phyloP scores from a whole-genome alignment of 2,888 invertebrate genomes.

The Calliphora vomitoria region DNA sequence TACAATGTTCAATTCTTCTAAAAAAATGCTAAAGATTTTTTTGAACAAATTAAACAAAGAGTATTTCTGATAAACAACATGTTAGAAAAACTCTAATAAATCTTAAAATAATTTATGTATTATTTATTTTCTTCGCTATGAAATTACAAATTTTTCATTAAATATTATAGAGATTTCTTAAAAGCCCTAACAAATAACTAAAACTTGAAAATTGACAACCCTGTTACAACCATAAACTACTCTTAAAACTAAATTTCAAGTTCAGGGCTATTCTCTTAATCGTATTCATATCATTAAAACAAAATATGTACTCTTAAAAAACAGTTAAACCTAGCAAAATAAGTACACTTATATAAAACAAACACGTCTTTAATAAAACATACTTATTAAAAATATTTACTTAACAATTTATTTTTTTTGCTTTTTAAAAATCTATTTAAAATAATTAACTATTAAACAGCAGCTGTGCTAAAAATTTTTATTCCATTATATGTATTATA shows the following conservation, averaged over 20 bases:
- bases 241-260: background rate
- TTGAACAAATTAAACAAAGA: no score
- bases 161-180: background rate
- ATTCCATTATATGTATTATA: conserved; percentile 4
- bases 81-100: no score
- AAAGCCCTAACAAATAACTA: background rate
- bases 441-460: conserved; percentile 22
- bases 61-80: no score
- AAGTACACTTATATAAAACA: background rate
- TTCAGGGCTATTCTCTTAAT: conserved; percentile 8
- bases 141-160: background rate
- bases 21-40: no score
- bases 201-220: background rate
- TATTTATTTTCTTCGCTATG: background rate
- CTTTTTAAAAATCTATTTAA: conserved; percentile 17
- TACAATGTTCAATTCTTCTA: no score
- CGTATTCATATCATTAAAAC: background rate
- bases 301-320: background rate
- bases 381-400: background rate
- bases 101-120: background rate
- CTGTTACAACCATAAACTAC: background rate
- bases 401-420: background rate
- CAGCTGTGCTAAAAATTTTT: conserved; percentile 18
- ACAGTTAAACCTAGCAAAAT: background rate
- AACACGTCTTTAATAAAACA: background rate